These are phyloP conservation scores for Marmota flaviventris DNA, from an alignment of 2,113 vertebrate genomes.

Conservation along the genomic window DNA sequence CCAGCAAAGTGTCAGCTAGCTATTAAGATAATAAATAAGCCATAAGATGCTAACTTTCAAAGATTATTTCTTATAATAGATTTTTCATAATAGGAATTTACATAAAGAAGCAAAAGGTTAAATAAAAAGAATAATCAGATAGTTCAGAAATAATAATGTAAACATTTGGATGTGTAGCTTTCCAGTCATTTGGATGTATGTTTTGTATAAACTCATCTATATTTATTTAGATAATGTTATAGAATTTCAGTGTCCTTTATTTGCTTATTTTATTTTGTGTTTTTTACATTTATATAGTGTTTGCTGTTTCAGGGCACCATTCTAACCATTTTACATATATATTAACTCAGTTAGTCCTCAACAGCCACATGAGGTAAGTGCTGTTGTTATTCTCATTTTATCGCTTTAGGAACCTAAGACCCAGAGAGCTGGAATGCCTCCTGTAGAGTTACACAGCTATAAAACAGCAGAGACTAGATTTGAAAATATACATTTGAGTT, in stretches of 20 bases:
- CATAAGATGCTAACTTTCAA: conserved; percentile 43
- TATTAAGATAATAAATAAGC: conserved; percentile 1
- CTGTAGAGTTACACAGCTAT: neutral
- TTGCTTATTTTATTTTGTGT: neutral
- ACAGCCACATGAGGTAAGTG: neutral
- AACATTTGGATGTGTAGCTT: neutral
- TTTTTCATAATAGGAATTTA: conserved; percentile 34
- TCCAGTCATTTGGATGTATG: neutral
- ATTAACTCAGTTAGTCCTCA: neutral
- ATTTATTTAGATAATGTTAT: neutral
- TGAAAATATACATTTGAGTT: neutral
- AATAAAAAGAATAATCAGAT: neutral
- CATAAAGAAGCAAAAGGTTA: neutral
- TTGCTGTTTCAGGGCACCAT: neutral
- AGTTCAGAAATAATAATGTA: conserved; percentile 46
- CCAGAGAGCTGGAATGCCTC: neutral
- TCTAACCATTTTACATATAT: neutral
- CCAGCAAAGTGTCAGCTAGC: neutral
- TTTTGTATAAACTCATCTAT: conserved; percentile 3
- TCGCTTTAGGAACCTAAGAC: neutral
- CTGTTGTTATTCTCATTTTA: neutral
- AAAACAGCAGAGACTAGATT: neutral
- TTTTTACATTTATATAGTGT: neutral
- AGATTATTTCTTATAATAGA: conserved; percentile 22
- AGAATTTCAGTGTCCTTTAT: neutral